Base-by-base conservation (phyloP, 1,140 invertebrate genomes). In the Ceratina calcarata region DNA sequence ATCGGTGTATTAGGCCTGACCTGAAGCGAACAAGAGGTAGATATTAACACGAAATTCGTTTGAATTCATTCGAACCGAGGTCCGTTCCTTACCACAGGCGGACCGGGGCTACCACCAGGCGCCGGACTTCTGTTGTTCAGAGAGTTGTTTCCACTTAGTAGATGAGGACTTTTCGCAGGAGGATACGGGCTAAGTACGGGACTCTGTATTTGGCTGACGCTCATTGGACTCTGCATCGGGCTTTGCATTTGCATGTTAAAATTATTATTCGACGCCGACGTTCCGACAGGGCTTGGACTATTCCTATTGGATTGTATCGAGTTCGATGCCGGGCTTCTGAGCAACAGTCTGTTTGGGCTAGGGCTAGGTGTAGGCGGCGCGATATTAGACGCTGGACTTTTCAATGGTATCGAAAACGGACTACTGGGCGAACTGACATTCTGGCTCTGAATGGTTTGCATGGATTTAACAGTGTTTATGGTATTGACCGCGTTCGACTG, bases 201-300 rank as follows among this genome's bases (percentile, higher is more conserved):
- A 79, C 92, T 93, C 69, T 93, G 92, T 74, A 93, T 93, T 82
- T 91, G 92, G 57, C 91, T 90, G 78, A 92, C 91, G 66, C 91
- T 93, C 73, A 93, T 91, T 27, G 92, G 92, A 81, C 92, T 93
- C 71, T 93, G 92, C 91, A 93, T 93, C 10, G 92, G 92, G 78
- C 92, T 93, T 78, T 93, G 92, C 77, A 93, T 86, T 79, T 93
- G 92, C 80, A 92, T 90, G 61, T 88, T 90, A 75, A 93, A 93
- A 70, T 85, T 92, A 51, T 86, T 77, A 65, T 91, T 93, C 12
- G 89, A 81, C 7, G 89, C 91, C 3, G 90, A 89, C 8, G 87
- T 89, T 16, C 90, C 88, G 2, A 93, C 91, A 3, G 92, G 92
- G 81, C 92, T 93, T 0, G 92, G 92, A 81, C 92, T 93, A 68